These are phyloP conservation scores for Sarcophaga rosellei DNA, from an alignment of 2,888 invertebrate species.

Conservation along the genomic window DNA sequence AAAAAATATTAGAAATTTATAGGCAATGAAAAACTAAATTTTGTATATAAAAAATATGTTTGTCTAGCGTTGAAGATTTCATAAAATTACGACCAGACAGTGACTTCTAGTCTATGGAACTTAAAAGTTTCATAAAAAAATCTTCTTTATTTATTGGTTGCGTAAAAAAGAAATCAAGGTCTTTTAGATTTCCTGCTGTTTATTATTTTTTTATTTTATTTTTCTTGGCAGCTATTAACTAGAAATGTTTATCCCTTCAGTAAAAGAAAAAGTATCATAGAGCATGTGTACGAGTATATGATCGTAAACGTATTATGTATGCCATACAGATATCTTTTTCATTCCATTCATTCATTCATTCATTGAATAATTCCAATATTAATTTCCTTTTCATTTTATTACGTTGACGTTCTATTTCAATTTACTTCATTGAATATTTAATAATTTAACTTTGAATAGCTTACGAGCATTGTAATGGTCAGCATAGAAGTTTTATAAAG, in stretches of 20 bases:
- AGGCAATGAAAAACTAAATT: neutral
- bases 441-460: neutral
- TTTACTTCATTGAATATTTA: neutral
- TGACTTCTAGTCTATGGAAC: neutral
- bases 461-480: neutral
- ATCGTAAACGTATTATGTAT: constrained; percentile 36
- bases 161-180: constrained; percentile 29
- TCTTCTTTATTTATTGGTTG: neutral
- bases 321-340: neutral
- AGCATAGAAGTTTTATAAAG: neutral
- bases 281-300: neutral
- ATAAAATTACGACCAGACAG: neutral
- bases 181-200: constrained; percentile 31
- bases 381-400: constrained; percentile 24
- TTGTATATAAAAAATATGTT: neutral
- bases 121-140: neutral
- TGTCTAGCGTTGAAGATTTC: neutral
- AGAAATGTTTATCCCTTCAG: neutral
- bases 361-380: neutral
- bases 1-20: neutral
- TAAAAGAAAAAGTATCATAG: constrained; percentile 13
- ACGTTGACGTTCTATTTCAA: neutral
- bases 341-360: neutral
- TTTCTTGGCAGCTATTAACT: neutral
- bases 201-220: neutral